Base-by-base conservation (phyloP, 2,113 vertebrate genomes). In the Albula goreensis region DNA sequence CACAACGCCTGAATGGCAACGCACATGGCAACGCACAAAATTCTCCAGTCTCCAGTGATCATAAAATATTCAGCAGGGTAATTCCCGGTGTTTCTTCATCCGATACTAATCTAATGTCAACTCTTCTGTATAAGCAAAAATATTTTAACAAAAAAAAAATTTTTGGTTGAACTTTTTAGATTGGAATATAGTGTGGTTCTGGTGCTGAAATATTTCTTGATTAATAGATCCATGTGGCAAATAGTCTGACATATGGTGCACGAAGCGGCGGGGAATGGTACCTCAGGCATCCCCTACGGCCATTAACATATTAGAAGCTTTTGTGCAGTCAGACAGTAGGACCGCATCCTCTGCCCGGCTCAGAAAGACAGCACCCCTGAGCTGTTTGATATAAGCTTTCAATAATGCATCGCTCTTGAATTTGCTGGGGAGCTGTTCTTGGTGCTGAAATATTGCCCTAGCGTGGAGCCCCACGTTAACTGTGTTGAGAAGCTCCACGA, bases 231-330 rank as follows among this genome's bases (percentile, higher is more conserved):
- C 96, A 96, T 97, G 97, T 98, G 96, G 96, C 97, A 97, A 97
- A 96, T 96, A 96, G 97, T 94, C 96, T 98, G 97, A 98, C 98
- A 99, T 98, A 99, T 99, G 98, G 98, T 94, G 96, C 95, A 96
- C 97, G 97, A 96, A 96, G 97, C 98, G 98, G 97, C 97, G 98
- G 97, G 97, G 97, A 96, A 96, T 96, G 94, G 95, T 93, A 97
- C 98, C 97, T 96, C 95, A 91, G 97, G 98, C 97, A 94, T 97
- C 96, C 97, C 98, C 97, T 96, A 92, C 96, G 97, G 98, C 97
- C 96, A 98, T 98, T 98, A 98, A 97, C 98, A 98, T 98, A 99
- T 98, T 97, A 98, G 96, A 97, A 96, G 97, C 96, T 97, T 96
- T 96, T 96, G 97, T 96, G 96, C 96, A 96, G 95, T 92, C 96